Conservation (phyloP, 2,113 vertebrate genomes). For the Eubucco bourcierii region DNA sequence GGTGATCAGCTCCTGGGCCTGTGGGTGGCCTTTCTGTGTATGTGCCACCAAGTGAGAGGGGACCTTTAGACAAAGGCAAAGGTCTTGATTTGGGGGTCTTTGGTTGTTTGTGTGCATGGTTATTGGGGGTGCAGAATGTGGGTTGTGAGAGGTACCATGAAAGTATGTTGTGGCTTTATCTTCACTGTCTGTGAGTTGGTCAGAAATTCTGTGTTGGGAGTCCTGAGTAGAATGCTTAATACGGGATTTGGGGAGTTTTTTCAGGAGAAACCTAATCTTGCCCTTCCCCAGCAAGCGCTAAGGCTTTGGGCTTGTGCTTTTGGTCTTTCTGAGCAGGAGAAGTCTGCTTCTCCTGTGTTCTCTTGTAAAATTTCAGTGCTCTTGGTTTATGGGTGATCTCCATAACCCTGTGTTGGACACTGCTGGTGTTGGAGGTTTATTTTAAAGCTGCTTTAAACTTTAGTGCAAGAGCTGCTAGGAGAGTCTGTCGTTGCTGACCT, state of each 20-base stretch:
- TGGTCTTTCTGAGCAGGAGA: neutral
- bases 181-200: neutral
- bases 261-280: rapidly evolving
- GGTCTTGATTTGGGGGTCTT: neutral
- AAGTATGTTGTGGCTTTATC: neutral
- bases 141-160: neutral
- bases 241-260: neutral
- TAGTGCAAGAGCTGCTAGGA: neutral
- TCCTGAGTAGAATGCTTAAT: neutral
- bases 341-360: neutral
- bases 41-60: rapidly evolving
- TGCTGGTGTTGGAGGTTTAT: neutral
- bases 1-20: neutral
- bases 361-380: neutral
- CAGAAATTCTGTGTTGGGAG: neutral
- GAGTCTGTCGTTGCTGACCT: neutral
- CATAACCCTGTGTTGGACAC: neutral
- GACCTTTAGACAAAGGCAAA: neutral
- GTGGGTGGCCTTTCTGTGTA: rapidly evolving
- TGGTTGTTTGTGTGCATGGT: neutral
- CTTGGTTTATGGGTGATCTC: neutral
- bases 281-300: neutral
- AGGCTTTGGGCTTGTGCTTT: neutral
- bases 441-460: neutral
- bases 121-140: neutral